Conservation (phyloP, 2,888 invertebrate genomes). For the Heteromurus nitidus region DNA sequence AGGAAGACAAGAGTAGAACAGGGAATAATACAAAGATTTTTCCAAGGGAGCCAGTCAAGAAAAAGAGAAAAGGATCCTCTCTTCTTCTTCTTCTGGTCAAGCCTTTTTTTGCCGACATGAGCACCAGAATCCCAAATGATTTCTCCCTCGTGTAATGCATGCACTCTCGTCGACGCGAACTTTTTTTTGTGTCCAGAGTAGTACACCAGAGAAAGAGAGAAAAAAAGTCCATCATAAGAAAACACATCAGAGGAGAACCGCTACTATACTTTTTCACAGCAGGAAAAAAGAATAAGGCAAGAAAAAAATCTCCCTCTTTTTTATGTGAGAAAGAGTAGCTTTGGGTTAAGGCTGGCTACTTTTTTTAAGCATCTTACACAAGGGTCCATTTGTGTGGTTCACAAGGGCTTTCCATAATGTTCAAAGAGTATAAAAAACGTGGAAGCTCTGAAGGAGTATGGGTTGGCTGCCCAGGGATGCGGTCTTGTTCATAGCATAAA, state of each 20-base stretch:
- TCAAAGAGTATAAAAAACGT: neutral
- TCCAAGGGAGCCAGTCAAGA: neutral
- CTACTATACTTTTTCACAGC: neutral
- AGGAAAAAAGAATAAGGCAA: neutral
- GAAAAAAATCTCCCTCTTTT: too few relatives aligned
- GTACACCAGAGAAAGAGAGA: neutral
- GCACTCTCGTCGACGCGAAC: neutral
- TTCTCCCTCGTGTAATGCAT: neutral
- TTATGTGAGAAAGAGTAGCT: constrained; percentile 10
- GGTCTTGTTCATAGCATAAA: too few relatives aligned
- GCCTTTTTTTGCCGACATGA: neutral
- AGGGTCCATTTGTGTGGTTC: constrained; percentile 32
- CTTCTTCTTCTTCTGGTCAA: constrained; percentile 3
- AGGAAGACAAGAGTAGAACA: neutral
- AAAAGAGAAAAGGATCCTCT: neutral
- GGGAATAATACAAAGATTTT: neutral
- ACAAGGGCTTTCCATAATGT: constrained; percentile 25
- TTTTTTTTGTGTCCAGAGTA: neutral
- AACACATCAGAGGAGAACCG: neutral
- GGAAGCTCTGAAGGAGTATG: neutral
- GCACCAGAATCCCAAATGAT: constrained; percentile 25
- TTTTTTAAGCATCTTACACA: constrained; percentile 22
- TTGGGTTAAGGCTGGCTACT: neutral
- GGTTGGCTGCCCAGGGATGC: too few relatives aligned
- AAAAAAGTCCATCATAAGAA: neutral